Percentiles rank a stretch among this genome's conserved stretches.
These are phyloP conservation scores for Sesamia nonagrioides DNA, from an alignment of 1,140 invertebrate species.

Conservation along the genomic window DNA sequence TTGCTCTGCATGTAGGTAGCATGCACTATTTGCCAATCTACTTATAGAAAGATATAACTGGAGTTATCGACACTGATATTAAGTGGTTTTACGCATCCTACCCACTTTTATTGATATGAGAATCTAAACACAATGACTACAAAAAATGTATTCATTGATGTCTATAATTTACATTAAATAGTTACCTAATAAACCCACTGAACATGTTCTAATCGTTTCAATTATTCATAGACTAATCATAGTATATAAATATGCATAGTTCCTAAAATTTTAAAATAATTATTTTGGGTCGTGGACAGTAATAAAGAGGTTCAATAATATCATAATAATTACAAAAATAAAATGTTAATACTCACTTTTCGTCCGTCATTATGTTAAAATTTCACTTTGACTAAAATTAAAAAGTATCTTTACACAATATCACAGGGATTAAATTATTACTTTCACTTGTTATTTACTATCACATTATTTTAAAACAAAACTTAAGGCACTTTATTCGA, in stretches of 20 bases:
- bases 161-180: neutral
- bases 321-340: neutral
- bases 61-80: neutral
- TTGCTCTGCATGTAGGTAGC: neutral
- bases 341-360: constrained; percentile 69
- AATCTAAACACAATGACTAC: neutral
- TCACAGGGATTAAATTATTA: constrained; percentile 66
- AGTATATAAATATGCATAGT: too few relatives aligned
- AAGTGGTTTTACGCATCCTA: neutral
- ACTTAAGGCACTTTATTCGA: constrained; percentile 55
- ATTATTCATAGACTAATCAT: neutral
- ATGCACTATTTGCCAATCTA: neutral
- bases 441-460: constrained; percentile 58
- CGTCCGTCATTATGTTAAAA: constrained; percentile 64
- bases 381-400: constrained; percentile 47
- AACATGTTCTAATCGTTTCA: neutral
- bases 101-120: neutral
- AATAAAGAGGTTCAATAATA: neutral
- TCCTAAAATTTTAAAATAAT: neutral
- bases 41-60: neutral
- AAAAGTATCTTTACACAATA: constrained; percentile 65
- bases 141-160: neutral
- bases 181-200: neutral
- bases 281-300: too few relatives aligned
- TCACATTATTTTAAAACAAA: constrained; percentile 63